A percentile compares a stretch with the other conserved stretches of the same genome.
These are phyloP conservation scores for Morbakka virulenta DNA, from an alignment of 30 jellyfish, hydroid and myxozoan genomes.

Conservation along the genomic window DNA sequence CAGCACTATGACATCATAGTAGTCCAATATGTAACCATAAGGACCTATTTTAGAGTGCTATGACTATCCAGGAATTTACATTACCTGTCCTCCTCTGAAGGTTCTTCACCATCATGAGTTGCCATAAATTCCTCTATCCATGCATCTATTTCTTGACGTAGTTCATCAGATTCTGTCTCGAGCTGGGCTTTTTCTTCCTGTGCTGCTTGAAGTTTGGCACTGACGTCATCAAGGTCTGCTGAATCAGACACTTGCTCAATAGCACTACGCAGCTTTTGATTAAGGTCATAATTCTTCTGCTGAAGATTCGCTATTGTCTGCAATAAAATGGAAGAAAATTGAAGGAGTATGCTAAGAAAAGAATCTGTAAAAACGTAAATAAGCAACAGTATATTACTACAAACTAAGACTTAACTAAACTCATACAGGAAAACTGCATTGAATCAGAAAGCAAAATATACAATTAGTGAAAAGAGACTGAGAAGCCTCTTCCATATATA, in stretches of 20 bases:
- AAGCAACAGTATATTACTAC: too few relatives aligned
- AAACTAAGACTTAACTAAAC: too few relatives aligned
- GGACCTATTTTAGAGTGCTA: not conserved
- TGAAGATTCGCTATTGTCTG: slow-evolving; percentile 38
- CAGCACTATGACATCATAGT: too few relatives aligned
- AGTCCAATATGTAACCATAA: too few relatives aligned
- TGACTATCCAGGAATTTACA: not conserved
- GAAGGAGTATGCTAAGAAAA: too few relatives aligned
- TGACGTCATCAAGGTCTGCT: slow-evolving; percentile 45
- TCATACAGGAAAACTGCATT: too few relatives aligned
- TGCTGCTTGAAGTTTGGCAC: slow-evolving; percentile 31
- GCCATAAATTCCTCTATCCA: slow-evolving; percentile 57
- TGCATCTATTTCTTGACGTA: slow-evolving; percentile 43
- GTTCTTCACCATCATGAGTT: slow-evolving; percentile 65
- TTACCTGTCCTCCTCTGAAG: slow-evolving; percentile 79
- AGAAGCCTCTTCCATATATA: too few relatives aligned
- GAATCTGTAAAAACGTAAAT: too few relatives aligned
- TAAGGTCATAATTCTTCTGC: slow-evolving; percentile 35
- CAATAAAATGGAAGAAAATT: not conserved
- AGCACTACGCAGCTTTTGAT: slow-evolving; percentile 44
- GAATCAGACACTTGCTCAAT: slow-evolving; percentile 62
- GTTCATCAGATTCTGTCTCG: slow-evolving; percentile 36
- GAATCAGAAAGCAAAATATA: too few relatives aligned
- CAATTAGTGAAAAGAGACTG: too few relatives aligned
- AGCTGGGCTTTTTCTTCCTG: slow-evolving; percentile 32